These are phyloP conservation scores for Leuciscus waleckii DNA, from an alignment of 2,797 vertebrate genomes.

Conservation along the genomic window DNA sequence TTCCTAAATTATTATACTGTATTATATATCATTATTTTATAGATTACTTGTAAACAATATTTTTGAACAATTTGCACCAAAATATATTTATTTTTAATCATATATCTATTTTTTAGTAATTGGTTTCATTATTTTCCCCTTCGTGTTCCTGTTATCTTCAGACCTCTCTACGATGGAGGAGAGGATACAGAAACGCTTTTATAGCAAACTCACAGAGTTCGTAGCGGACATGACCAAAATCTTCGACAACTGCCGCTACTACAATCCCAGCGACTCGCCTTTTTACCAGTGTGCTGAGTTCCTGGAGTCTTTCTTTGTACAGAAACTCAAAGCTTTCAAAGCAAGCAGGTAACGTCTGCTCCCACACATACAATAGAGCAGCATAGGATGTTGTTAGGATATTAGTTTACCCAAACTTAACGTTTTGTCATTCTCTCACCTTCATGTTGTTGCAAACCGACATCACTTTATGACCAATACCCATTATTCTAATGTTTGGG, in stretches of 20 bases:
- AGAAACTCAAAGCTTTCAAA: constrained; percentile 99
- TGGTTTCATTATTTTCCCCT: not conserved
- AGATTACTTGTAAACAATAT: not conserved
- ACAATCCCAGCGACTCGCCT: constrained; percentile 98
- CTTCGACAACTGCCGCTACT: constrained; percentile 99
- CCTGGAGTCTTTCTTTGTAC: constrained; percentile 97
- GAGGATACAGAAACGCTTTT: constrained; percentile 90
- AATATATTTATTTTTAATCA: not conserved
- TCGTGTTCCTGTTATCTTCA: constrained; percentile 60
- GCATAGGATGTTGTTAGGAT: not conserved
- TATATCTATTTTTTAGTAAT: not conserved
- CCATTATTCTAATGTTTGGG: not conserved
- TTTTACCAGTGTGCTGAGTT: constrained; percentile 98
- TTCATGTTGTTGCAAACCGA: not conserved
- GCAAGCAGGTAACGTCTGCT: constrained; percentile 88
- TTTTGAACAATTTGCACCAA: not conserved
- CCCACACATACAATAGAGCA: not conserved
- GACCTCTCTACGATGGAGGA: constrained; percentile 98
- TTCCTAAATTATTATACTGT: not conserved
- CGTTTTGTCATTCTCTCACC: not conserved
- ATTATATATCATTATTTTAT: not conserved
- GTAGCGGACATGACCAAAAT: constrained; percentile 99
- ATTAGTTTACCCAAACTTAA: not conserved
- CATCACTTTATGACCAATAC: not conserved
- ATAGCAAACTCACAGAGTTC: constrained; percentile 97